A percentile compares a stretch with the other conserved stretches of the same genome.
phyloP scores from a whole-genome alignment of 2,888 invertebrate species.

The Lochmaea capreae region DNA sequence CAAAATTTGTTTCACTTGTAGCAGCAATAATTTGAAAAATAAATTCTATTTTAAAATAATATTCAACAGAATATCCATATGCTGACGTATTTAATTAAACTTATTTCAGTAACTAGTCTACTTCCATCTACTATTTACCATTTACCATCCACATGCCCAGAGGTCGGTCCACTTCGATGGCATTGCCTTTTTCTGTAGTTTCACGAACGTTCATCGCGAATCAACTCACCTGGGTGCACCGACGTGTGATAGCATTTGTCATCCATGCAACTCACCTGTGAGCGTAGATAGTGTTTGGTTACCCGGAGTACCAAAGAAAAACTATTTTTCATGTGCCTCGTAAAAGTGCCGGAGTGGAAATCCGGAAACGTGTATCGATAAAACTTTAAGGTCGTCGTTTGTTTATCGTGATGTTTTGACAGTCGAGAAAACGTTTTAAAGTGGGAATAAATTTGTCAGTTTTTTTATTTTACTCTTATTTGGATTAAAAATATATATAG shows the following conservation, averaged over 20 bases:
- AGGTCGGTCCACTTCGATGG: conserved; percentile 42
- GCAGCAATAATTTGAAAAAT: too few relatives aligned
- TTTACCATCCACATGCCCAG: conserved; percentile 41
- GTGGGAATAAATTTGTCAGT: not conserved
- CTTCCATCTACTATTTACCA: conserved; percentile 10
- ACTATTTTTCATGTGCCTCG: conserved; percentile 4
- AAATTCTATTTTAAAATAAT: too few relatives aligned
- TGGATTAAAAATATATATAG: conserved; percentile 11
- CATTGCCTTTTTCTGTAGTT: conserved; percentile 44
- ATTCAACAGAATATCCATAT: not conserved
- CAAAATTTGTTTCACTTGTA: too few relatives aligned
- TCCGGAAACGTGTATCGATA: conserved; percentile 39
- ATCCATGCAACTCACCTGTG: conserved; percentile 21
- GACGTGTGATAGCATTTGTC: conserved; percentile 22
- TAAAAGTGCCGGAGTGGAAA: conserved; percentile 30
- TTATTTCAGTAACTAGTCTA: not conserved
- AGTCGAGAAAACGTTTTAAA: conserved; percentile 4
- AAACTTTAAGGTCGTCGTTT: conserved; percentile 31
- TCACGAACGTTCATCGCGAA: conserved; percentile 42
- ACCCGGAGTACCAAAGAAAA: conserved; percentile 5
- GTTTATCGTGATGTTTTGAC: not conserved
- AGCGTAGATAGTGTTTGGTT: conserved; percentile 26
- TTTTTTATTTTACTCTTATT: not conserved
- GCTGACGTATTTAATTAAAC: not conserved
- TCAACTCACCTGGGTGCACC: conserved; percentile 40